Base-by-base conservation (phyloP, 1,140 invertebrate genomes). In the Drosophila sturtevanti region DNA sequence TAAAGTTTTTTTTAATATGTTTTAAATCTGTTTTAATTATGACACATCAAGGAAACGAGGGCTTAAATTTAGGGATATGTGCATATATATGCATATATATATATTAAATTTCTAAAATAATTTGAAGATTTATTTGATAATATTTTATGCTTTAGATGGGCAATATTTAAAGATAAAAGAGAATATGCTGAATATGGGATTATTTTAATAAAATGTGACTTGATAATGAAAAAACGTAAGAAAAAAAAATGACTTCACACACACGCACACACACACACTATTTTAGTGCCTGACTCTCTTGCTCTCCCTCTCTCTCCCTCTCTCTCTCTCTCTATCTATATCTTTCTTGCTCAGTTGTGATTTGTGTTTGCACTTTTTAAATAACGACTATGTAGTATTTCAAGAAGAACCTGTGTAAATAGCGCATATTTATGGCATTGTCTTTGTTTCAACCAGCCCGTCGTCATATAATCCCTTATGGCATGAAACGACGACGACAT, bases 381-480 rank as follows among this genome's bases (percentile, higher is more conserved):
- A 27, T 56, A 56, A 56, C 27, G 54, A 56, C 54, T 56, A 14
- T 56, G 54, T 56, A 16, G 54, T 56, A 34, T 54, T 56, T 56
- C 7, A 34, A 34, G 31, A 56, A 34, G 54, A 56, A 34, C 54
- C 54, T 56, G 54, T 56, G 31, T 56, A 56, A 56, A 56, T 56
- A 56, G 54, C 54, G 54, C 54, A 56, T 56, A 56, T 56, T 56
- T 56, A 56, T 56, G 11, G 54, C 54, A 56, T 27, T 16, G 24
- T 56, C 54, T 34, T 34, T 56, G 24, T 27, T 16, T 34, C 31
- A 56, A 56, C 41, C 54, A 56, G 54, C 27, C n/a, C n/a, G n/a
- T n/a, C 31, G 54, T 34, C 54, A 56, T 16, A 56, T 56, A 56
- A 56, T 56, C 54, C 54, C 54, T 34, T 56, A 27, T 56, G 54